Evolutionary conservation across 2,113 vertebrate genomes (phyloP).

Genomic region (Heteronetta atricapilla): DNA sequence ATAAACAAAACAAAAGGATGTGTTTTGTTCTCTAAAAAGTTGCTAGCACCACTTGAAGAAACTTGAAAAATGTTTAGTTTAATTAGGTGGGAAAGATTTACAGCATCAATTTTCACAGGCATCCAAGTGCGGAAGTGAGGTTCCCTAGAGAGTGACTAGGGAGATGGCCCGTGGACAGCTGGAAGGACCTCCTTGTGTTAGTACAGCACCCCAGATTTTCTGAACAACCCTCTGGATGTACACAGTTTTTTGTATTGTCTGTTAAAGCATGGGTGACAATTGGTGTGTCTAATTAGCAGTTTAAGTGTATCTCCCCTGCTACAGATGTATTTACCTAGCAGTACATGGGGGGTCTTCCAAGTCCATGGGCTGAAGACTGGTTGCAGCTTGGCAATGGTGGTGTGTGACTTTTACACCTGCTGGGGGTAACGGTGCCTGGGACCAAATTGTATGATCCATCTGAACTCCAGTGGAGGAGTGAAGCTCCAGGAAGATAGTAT

Average conservation of each 20-base stretch:
- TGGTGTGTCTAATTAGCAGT: not conserved
- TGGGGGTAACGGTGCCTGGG: not conserved
- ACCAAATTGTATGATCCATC: not conserved
- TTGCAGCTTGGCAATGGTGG: not conserved
- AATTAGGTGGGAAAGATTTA: not conserved
- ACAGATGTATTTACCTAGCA: not conserved
- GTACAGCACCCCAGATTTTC: not conserved
- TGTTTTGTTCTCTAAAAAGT: not conserved
- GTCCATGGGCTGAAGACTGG: not conserved
- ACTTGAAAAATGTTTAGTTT: not conserved
- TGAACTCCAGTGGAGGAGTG: no score
- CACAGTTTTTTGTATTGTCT: rapidly evolving
- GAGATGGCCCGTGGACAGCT: not conserved
- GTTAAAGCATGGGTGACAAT: not conserved
- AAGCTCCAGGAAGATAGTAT: not conserved
- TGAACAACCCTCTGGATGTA: not conserved
- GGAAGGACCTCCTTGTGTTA: not conserved
- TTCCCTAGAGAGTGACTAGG: not conserved
- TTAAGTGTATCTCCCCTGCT: not conserved
- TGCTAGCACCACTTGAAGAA: not conserved
- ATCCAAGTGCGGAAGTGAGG: not conserved
- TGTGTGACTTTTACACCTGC: not conserved
- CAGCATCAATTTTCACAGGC: not conserved
- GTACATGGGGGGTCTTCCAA: no score
- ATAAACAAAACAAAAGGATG: not conserved